Conservation (phyloP, 1,140 invertebrate species). For the Euwallacea fornicatus region DNA sequence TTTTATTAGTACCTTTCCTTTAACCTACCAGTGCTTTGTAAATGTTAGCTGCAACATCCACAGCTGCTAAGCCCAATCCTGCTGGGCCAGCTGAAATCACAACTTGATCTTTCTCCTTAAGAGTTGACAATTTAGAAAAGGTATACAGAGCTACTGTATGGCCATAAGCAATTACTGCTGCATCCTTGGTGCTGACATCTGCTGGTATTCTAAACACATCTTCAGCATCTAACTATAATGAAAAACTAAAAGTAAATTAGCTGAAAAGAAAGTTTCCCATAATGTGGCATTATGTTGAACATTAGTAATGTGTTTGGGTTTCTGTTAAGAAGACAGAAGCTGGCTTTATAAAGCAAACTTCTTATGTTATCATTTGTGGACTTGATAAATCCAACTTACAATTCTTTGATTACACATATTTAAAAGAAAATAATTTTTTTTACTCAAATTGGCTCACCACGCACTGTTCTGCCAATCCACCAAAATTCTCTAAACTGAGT, state of each 20-base stretch:
- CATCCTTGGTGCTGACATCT: conserved; percentile 54
- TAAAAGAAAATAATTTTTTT: not conserved
- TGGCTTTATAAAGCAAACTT: too few species aligned
- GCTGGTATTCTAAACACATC: conserved; percentile 58
- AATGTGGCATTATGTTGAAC: too few species aligned
- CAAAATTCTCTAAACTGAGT: conserved; percentile 51
- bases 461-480: conserved; percentile 57
- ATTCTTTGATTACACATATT: too few species aligned
- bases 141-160: conserved; percentile 60
- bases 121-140: conserved; percentile 55
- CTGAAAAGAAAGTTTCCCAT: not conserved
- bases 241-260: conserved; percentile 13
- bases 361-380: too few species aligned
- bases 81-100: conserved; percentile 60
- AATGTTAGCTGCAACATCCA: conserved; percentile 61
- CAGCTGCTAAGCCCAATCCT: conserved; percentile 60
- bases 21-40: conserved; percentile 57
- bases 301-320: too few species aligned
- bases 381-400: too few species aligned
- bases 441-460: conserved; percentile 43
- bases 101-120: conserved; percentile 57
- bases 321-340: not conserved
- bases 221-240: conserved; percentile 50
- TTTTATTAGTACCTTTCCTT: not conserved
- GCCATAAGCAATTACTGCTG: conserved; percentile 57